These are phyloP conservation scores for Sinella curviseta DNA, from an alignment of 1,140 invertebrate species.

Conservation along the genomic window DNA sequence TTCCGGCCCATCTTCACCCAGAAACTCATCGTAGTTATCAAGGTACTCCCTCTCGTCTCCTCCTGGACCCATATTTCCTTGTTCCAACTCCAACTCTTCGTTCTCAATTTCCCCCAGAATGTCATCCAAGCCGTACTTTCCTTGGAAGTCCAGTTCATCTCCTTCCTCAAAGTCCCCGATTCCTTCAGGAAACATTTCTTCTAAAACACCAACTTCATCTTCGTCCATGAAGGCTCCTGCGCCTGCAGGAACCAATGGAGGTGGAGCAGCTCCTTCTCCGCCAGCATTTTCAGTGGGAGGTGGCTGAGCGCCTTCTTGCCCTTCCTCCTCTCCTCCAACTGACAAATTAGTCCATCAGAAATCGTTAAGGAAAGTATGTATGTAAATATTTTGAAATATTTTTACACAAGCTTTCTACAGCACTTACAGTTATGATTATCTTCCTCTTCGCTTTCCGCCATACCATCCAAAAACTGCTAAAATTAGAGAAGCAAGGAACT, in stretches of 20 bases:
- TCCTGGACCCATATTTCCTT: background rate
- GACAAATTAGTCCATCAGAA: too few relatives aligned
- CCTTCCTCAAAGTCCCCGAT: background rate
- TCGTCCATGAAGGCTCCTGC: background rate
- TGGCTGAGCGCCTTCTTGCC: background rate
- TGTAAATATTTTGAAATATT: too few relatives aligned
- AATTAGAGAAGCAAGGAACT: too few relatives aligned
- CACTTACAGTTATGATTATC: too few relatives aligned
- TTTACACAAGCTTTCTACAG: too few relatives aligned
- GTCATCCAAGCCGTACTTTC: background rate
- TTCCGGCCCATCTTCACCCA: background rate
- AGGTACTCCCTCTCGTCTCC: background rate
- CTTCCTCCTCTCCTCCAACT: background rate
- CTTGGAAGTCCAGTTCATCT: background rate
- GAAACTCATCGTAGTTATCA: background rate
- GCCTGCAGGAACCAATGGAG: background rate
- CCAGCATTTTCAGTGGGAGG: background rate
- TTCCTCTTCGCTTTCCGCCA: too few relatives aligned
- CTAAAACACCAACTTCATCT: background rate
- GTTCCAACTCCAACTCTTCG: background rate
- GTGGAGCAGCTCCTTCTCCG: background rate
- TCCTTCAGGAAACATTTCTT: constrained; percentile 7
- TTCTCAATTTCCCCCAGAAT: constrained; percentile 25
- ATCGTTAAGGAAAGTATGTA: too few relatives aligned
- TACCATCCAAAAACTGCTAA: too few relatives aligned